phyloP scores from a whole-genome alignment of 2,797 vertebrate species.

The Coilia nasus region DNA sequence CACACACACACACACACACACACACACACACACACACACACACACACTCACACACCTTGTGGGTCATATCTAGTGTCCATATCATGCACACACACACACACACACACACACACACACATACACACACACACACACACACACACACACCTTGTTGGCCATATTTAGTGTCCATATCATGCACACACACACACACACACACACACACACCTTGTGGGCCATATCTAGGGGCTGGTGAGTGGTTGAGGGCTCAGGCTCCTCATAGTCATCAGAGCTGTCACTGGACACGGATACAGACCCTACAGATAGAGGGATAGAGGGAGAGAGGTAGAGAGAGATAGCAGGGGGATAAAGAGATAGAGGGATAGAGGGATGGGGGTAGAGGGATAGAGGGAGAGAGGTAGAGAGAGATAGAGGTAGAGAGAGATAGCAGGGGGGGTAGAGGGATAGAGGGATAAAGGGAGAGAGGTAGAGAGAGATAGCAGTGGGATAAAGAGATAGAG shows the following conservation, averaged over 20 bases:
- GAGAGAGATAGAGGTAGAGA: too few relatives aligned
- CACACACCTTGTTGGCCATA: not conserved
- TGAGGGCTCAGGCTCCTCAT: not conserved
- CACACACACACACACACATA: not conserved
- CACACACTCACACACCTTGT: not conserved
- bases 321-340: not conserved
- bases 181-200: not conserved
- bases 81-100: slow-evolving; percentile 3
- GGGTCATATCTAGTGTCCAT: not conserved
- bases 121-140: not conserved
- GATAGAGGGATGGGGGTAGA: too few relatives aligned
- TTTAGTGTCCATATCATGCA: not conserved
- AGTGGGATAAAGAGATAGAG: too few relatives aligned
- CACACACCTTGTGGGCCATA: slow-evolving; percentile 10
- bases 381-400: too few relatives aligned
- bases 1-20: not conserved
- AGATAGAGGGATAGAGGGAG: not conserved
- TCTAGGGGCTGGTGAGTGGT: not conserved
- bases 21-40: slow-evolving; percentile 28
- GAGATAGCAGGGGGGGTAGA: too few relatives aligned
- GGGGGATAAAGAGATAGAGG: not conserved
- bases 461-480: too few relatives aligned
- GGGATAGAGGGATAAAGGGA: too few relatives aligned
- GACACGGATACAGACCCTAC: not conserved
- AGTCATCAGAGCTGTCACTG: not conserved